Percentiles rank a stretch among this genome's conserved stretches.
Evolutionary conservation across 2,113 vertebrate genomes (phyloP).

Genomic region (Oreotragus oreotragus): DNA sequence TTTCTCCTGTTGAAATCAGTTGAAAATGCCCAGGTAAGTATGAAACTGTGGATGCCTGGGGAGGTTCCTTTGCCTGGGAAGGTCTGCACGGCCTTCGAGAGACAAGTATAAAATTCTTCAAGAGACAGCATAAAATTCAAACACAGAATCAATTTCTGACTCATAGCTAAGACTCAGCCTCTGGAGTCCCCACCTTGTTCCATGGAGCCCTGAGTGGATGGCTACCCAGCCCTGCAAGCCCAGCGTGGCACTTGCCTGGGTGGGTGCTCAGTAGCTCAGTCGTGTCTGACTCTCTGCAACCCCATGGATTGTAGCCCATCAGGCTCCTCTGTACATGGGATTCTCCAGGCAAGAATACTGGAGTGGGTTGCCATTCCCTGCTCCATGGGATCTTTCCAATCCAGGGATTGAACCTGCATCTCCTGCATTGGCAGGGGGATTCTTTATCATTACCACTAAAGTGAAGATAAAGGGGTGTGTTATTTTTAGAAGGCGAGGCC

Average conservation of each 20-base stretch:
- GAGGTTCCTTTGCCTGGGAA: not conserved
- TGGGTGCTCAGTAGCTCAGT: not conserved
- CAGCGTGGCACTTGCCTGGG: fast-evolving
- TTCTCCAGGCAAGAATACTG: not conserved
- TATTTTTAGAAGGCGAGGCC: not conserved
- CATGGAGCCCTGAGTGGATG: not conserved
- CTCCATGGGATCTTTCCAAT: not conserved
- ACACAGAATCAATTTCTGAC: not conserved
- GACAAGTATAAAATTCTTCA: too few relatives aligned
- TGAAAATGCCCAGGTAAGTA: not conserved
- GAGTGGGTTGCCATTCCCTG: not conserved
- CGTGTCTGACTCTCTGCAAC: not conserved
- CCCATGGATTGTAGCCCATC: not conserved
- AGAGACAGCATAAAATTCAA: not conserved
- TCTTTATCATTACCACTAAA: not conserved
- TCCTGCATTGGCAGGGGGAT: not conserved
- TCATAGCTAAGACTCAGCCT: not conserved
- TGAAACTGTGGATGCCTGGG: not conserved
- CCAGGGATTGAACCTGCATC: not conserved
- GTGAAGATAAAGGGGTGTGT: not conserved
- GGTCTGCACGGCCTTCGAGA: not conserved
- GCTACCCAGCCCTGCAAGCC: not conserved
- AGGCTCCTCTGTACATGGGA: not conserved
- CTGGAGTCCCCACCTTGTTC: not conserved
- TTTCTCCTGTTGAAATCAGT: not conserved